These are phyloP conservation scores for Albula goreensis DNA, from an alignment of 2,113 vertebrate genomes.

Conservation along the genomic window DNA sequence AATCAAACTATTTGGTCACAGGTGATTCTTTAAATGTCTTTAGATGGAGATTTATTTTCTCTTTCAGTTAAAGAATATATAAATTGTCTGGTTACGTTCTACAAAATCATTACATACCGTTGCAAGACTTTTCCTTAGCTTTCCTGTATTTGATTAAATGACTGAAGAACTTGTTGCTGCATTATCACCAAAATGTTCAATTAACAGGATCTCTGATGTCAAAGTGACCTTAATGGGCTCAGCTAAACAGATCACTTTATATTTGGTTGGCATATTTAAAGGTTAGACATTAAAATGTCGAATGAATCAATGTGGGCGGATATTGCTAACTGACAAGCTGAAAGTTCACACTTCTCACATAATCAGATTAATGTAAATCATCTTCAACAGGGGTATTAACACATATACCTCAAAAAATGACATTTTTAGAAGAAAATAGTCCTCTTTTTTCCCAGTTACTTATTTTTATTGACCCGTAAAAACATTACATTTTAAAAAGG, in stretches of 20 bases:
- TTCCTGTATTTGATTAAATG: neutral
- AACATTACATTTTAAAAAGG: neutral
- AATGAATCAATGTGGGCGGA: neutral
- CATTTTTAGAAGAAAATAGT: neutral
- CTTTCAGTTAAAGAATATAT: neutral
- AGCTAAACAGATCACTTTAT: neutral
- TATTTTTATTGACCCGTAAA: neutral
- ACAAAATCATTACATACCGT: neutral
- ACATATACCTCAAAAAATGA: neutral
- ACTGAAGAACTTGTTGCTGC: neutral
- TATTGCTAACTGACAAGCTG: neutral
- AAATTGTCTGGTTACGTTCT: neutral
- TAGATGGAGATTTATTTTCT: neutral
- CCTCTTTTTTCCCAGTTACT: neutral
- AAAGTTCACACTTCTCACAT: neutral
- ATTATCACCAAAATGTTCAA: neutral
- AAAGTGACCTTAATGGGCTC: neutral
- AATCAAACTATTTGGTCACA: too few relatives aligned
- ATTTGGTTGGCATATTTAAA: neutral
- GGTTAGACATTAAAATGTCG: neutral
- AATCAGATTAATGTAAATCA: conserved; percentile 1
- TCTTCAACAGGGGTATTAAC: neutral
- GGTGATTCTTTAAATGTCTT: neutral
- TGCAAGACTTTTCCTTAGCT: neutral
- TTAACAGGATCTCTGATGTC: neutral